These are phyloP conservation scores for Auanema sp. DNA, from an alignment of 2,888 invertebrate species.

Conservation along the genomic window DNA sequence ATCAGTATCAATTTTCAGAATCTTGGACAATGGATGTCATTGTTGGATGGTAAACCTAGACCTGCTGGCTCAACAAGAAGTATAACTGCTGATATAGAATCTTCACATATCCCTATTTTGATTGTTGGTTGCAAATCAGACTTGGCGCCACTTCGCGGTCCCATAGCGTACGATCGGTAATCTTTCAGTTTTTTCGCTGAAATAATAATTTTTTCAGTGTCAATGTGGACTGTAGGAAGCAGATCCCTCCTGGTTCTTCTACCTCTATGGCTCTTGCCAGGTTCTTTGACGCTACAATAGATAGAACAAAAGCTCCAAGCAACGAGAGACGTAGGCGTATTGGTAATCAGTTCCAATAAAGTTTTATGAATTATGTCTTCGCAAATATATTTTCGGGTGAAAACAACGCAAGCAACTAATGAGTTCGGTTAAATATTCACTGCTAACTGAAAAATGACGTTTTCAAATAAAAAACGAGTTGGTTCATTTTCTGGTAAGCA, in stretches of 20 bases:
- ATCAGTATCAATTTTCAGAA: too few species aligned
- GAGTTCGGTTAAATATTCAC: too few species aligned
- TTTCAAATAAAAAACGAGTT: too few species aligned
- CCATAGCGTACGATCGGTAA: slow-evolving; percentile 35
- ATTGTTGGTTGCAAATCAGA: slow-evolving; percentile 93
- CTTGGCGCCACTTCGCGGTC: slow-evolving; percentile 55
- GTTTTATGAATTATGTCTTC: too few species aligned
- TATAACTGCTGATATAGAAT: slow-evolving; percentile 42
- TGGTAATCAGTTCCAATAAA: slow-evolving; percentile 14
- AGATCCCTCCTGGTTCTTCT: slow-evolving; percentile 78
- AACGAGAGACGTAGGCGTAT: slow-evolving; percentile 17
- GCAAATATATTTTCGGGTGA: too few species aligned
- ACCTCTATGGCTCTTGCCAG: slow-evolving; percentile 85
- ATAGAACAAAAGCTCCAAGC: slow-evolving; percentile 27
- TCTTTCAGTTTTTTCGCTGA: background rate
- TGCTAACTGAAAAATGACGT: too few species aligned
- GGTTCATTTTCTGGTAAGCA: too few species aligned
- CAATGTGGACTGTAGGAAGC: slow-evolving; percentile 49
- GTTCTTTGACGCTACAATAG: slow-evolving; percentile 48
- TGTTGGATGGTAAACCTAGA: slow-evolving; percentile 38
- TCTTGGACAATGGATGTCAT: slow-evolving; percentile 47
- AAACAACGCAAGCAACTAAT: too few species aligned
- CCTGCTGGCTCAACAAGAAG: slow-evolving; percentile 10
- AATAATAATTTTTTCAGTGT: slow-evolving; percentile 21
- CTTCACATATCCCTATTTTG: slow-evolving; percentile 78